Percentiles rank a stretch among this genome's conserved stretches.
phyloP scores from a whole-genome alignment of 2,113 vertebrate species.

The Poeciliopsis prolifica region DNA sequence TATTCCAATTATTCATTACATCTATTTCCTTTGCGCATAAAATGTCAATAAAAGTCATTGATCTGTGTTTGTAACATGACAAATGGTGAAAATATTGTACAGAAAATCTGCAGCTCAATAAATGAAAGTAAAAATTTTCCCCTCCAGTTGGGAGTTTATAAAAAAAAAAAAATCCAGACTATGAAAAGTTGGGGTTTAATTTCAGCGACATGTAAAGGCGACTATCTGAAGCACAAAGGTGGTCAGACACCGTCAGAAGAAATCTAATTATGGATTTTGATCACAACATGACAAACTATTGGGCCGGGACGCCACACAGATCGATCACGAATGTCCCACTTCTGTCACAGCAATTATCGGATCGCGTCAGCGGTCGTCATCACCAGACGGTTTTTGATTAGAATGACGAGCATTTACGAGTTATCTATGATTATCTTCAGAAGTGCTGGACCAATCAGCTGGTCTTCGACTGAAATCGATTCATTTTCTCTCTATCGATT shows the following conservation, averaged over 20 bases:
- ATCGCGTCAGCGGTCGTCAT: constrained; percentile 1
- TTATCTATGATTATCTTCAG: not conserved
- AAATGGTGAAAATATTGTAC: too few species aligned
- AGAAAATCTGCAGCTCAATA: too few species aligned
- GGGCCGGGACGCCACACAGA: not conserved
- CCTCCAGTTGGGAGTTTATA: too few species aligned
- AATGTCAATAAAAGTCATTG: too few species aligned
- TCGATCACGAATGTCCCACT: not conserved
- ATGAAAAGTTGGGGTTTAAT: not conserved
- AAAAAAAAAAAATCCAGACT: too few species aligned
- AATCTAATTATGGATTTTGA: not conserved
- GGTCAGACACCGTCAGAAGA: not conserved
- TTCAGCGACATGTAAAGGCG: not conserved
- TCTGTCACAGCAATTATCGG: not conserved
- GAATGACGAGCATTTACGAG: not conserved
- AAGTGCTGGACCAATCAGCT: too few species aligned
- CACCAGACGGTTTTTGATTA: not conserved
- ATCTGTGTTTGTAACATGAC: too few species aligned
- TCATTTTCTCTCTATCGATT: too few species aligned
- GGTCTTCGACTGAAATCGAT: too few species aligned
- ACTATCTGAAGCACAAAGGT: not conserved
- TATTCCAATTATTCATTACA: too few species aligned
- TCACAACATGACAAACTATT: not conserved
- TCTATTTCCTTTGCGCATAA: too few species aligned
- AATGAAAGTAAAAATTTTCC: too few species aligned